These are phyloP conservation scores for Protonibea diacanthus DNA, from an alignment of 2,797 vertebrate genomes.

Conservation along the genomic window DNA sequence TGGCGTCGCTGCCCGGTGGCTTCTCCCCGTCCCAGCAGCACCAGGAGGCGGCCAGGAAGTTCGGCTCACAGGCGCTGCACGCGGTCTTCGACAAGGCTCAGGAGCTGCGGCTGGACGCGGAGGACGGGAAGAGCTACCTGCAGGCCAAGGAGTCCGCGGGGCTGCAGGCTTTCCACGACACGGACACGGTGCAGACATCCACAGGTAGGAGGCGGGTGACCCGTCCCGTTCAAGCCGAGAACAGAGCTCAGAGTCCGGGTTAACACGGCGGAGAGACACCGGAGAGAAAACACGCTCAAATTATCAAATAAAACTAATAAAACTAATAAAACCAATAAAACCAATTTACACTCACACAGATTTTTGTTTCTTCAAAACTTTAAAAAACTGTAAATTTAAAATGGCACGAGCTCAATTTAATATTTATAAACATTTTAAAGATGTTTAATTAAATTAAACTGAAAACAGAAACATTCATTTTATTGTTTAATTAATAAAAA, in stretches of 20 bases:
- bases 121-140: slow-evolving; percentile 89
- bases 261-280: not conserved
- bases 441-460: too few relatives aligned
- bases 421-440: too few relatives aligned
- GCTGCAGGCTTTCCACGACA: slow-evolving; percentile 88
- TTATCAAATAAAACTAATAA: too few relatives aligned
- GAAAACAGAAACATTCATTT: too few relatives aligned
- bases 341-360: too few relatives aligned
- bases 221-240: too few relatives aligned
- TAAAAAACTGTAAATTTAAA: too few relatives aligned
- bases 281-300: too few relatives aligned
- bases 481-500: too few relatives aligned
- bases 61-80: slow-evolving; percentile 88
- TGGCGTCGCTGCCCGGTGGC: slow-evolving; percentile 94
- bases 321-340: too few relatives aligned
- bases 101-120: slow-evolving; percentile 87
- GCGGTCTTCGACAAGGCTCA: slow-evolving; percentile 90
- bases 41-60: slow-evolving; percentile 92
- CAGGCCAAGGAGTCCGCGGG: slow-evolving; percentile 86
- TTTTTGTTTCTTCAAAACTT: too few relatives aligned
- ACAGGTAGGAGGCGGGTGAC: slow-evolving; percentile 85
- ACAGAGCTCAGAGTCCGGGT: not conserved
- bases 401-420: too few relatives aligned
- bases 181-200: slow-evolving; percentile 87
- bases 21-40: slow-evolving; percentile 88